phyloP scores from a whole-genome alignment of 2,113 vertebrate species.

The Entelurus aequoreus region DNA sequence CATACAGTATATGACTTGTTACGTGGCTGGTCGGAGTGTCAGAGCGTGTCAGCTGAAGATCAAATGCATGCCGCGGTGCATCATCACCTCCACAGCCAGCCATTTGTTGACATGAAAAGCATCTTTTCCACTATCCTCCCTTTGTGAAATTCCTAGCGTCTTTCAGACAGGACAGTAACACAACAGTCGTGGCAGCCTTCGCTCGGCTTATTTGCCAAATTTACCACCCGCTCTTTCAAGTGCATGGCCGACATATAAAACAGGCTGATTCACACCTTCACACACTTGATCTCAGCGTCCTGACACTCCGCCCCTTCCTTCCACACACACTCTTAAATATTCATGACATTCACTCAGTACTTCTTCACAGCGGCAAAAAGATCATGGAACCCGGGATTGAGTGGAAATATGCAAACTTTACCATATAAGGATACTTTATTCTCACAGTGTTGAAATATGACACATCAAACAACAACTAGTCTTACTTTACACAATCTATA shows the following conservation, averaged over 20 bases:
- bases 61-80: conserved; percentile 19
- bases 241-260: conserved; percentile 75
- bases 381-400: too few species aligned
- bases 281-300: conserved; percentile 70
- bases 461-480: not conserved
- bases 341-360: conserved; percentile 33
- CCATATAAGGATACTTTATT: not conserved
- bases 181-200: conserved; percentile 52
- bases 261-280: conserved; percentile 63
- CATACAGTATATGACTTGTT: too few species aligned
- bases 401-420: too few species aligned
- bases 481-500: too few species aligned
- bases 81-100: conserved; percentile 26
- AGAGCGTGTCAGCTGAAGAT: conserved; percentile 5
- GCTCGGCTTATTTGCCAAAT: conserved; percentile 69
- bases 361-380: too few species aligned
- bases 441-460: not conserved
- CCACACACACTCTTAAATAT: conserved; percentile 49
- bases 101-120: conserved; percentile 64
- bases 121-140: conserved; percentile 50
- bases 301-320: conserved; percentile 38
- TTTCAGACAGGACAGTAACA: conserved; percentile 49
- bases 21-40: too few species aligned
- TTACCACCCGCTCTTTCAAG: conserved; percentile 74
- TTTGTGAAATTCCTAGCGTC: conserved; percentile 69